Base-by-base conservation (phyloP, 2,113 vertebrate genomes). In the Callocephalon fimbriatum region DNA sequence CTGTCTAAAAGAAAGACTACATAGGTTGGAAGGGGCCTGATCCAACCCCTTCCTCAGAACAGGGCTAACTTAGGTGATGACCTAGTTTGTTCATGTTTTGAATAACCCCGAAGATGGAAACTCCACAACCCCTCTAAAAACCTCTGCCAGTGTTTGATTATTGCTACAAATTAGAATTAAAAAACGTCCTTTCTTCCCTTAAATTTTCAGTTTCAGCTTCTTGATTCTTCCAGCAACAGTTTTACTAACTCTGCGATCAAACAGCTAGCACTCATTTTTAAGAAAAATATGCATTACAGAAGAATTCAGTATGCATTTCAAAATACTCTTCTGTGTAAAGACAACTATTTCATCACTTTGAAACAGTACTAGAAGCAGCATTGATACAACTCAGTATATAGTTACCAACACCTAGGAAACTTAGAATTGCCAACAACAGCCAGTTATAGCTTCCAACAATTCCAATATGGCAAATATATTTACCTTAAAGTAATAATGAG, bases 121-220 rank as follows among this genome's bases (percentile, higher is more conserved):
- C 4, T 58, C 8, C 5, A 58, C 7, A 72, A 45, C 2, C 1
- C 3, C 22, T 38, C 32, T 20, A 53, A 15, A 26, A 1, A 5
- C 6, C 8, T 22, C 20, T 50, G 32, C 35, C 20, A 71, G 10
- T 9, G 23, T 19, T 38, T 23, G 6, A 68, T 76, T 35, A 73
- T 40, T 3, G 7, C 7, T 62, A 31, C 13, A 66, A 53, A 44
- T 10, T 6, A 35, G 2, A 38, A n/a, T 35, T 76, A 20, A 4
- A 35, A 51, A 45, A 61, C 12, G 8, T 15, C 15, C 10, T 14
- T 61, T 42, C 15, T 78, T 40, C 44, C 40, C 21, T 59, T 25
- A 31, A 13, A 45, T 40, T 56, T 86, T 73, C 21, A 68, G 7
- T 68, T 54, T 58, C 45, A 79, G 17, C 14, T 77, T 88, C 38